These are phyloP conservation scores for Apamea sordens DNA, from an alignment of 2,888 invertebrate genomes.

Conservation along the genomic window DNA sequence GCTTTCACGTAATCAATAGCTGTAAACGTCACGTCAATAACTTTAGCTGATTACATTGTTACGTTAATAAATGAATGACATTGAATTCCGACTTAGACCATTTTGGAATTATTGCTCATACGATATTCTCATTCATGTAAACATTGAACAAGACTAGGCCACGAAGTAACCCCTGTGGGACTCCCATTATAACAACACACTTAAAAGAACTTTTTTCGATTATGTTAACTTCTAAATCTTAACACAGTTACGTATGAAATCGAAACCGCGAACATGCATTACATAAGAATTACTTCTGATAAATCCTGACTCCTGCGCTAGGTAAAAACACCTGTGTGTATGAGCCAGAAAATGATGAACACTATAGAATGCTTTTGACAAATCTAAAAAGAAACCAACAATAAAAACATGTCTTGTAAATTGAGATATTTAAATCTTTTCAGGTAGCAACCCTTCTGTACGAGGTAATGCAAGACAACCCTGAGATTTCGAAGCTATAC, in stretches of 20 bases:
- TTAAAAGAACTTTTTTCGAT: neutral
- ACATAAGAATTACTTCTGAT: neutral
- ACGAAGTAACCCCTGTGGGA: neutral
- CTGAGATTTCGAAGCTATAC: slow-evolving; percentile 97
- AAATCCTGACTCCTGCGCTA: neutral
- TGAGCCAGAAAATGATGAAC: slow-evolving; percentile 1
- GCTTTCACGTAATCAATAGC: neutral
- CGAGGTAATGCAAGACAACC: slow-evolving; percentile 98
- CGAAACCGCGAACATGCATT: neutral
- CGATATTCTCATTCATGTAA: neutral
- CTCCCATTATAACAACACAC: neutral
- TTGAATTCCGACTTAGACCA: neutral
- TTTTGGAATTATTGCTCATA: neutral
- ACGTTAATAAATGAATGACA: neutral
- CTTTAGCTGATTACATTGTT: neutral
- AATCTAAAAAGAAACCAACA: neutral
- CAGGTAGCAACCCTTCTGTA: slow-evolving; percentile 96
- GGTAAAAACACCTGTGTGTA: neutral
- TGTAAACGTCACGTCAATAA: neutral
- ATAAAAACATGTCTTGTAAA: neutral
- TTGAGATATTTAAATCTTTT: neutral
- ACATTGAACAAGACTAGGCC: neutral
- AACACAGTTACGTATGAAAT: neutral
- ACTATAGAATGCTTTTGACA: slow-evolving; percentile 13
- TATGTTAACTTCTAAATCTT: neutral